Base-by-base conservation (phyloP, 1,140 invertebrate genomes). In the Drosophila ananassae region DNA sequence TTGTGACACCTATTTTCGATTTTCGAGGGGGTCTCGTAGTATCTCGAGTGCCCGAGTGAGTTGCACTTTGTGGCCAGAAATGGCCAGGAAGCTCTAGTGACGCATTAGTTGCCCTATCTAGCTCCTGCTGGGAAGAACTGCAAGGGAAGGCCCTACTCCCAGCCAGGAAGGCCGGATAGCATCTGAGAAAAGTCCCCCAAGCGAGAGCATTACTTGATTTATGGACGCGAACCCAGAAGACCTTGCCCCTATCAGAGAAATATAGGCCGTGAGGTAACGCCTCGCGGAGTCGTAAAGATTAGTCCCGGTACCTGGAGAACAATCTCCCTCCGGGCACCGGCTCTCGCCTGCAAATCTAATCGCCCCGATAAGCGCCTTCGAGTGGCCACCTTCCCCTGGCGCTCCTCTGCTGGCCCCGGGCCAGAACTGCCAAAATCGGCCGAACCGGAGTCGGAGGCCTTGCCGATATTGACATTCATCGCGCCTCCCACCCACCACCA, bases 281-380 rank as follows among this genome's bases (percentile, higher is more conserved):
- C 32, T n/a, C n/a, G 34, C 34, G 34, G 34, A n/a, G 66, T 28
- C 25, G 30, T 59, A 72, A 72, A 71, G 54, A 72, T 71, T 69
- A 58, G 34, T 37, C 21, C 2, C 22, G 22, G 28, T 69, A 68
- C 47, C 66, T 56, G 24, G 9, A 28, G 32, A 37, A 32, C 34
- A 34, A 13, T 28, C 7, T 4, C 25, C 25, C 25, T 22, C 21
- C 12, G 12, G 34, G 24, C 2, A 25, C 2, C 24, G 2, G 24
- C n/a, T 44, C 60, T 25, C 60, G 50, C 66, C 13, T 10, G 13
- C 67, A 37, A 69, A 63, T 73, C 72, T 74, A 74, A 74, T 74
- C 72, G 39, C 8, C 10, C 0, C 22, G 71, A 74, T 73, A 58
- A 63, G 32, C n/a, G 4, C 6, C 44, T 17, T 62, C 17, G 30